These are phyloP conservation scores for Hylaeus anthracinus DNA, from an alignment of 1,140 invertebrate species.

Conservation along the genomic window DNA sequence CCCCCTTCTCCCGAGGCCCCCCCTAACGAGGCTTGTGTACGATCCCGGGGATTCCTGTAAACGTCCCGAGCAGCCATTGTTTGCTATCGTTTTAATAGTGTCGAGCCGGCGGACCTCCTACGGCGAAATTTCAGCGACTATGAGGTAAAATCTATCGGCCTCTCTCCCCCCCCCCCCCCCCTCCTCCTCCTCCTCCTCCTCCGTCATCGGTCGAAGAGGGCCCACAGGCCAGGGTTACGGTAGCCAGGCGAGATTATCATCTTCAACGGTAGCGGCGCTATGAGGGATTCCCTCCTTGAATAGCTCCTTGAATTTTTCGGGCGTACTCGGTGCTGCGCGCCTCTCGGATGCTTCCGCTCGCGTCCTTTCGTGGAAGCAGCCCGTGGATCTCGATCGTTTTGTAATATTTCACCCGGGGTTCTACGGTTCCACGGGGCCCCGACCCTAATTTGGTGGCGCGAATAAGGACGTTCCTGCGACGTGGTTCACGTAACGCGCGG, in stretches of 20 bases:
- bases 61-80: slow-evolving; percentile 68
- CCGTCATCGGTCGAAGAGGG: slow-evolving; percentile 51
- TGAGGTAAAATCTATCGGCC: slow-evolving; percentile 63
- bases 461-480: slow-evolving; percentile 40
- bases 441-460: slow-evolving; percentile 51
- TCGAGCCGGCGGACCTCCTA: slow-evolving; percentile 72
- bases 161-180: slow-evolving; percentile 16
- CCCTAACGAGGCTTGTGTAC: slow-evolving; percentile 55
- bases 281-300: slow-evolving; percentile 65
- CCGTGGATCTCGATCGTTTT: slow-evolving; percentile 33
- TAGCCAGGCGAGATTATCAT: slow-evolving; percentile 69
- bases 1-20: not conserved
- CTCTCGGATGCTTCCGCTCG: slow-evolving; percentile 39
- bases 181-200: too few relatives aligned
- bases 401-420: slow-evolving; percentile 53
- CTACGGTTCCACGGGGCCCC: not conserved
- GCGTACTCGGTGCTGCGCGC: not conserved
- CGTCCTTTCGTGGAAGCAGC: slow-evolving; percentile 57
- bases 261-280: slow-evolving; percentile 63
- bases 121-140: slow-evolving; percentile 67
- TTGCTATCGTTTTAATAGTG: slow-evolving; percentile 56
- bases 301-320: slow-evolving; percentile 62
- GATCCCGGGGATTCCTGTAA: slow-evolving; percentile 59
- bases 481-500: slow-evolving; percentile 12
- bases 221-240: slow-evolving; percentile 47